These are phyloP conservation scores for Euclidia mi DNA, from an alignment of 2,888 invertebrate species.

Conservation along the genomic window DNA sequence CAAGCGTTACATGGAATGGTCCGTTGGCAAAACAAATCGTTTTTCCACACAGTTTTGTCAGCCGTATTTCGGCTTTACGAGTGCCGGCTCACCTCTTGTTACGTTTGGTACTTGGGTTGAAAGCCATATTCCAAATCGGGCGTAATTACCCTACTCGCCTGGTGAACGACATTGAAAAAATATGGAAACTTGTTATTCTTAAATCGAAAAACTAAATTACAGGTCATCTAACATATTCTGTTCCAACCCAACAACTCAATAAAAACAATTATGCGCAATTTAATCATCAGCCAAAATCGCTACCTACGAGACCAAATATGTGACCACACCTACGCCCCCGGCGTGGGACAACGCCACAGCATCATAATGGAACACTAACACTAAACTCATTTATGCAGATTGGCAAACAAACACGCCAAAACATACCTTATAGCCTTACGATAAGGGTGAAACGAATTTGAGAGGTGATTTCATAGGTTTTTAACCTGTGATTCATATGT, in stretches of 20 bases:
- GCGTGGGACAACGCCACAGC: slow-evolving; percentile 67
- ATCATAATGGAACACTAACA: slow-evolving; percentile 73
- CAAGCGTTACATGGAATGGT: too few relatives aligned
- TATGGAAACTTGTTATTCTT: too few relatives aligned
- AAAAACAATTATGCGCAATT: background rate
- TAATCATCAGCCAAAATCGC: slow-evolving; percentile 34
- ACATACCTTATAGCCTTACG: background rate
- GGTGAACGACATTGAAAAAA: too few relatives aligned
- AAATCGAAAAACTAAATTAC: too few relatives aligned
- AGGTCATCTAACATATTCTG: background rate
- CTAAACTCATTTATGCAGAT: slow-evolving; percentile 31
- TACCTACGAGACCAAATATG: slow-evolving; percentile 45
- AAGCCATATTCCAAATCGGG: too few relatives aligned
- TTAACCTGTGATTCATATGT: slow-evolving; percentile 1
- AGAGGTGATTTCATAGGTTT: background rate
- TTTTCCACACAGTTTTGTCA: too few relatives aligned
- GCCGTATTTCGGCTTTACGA: too few relatives aligned
- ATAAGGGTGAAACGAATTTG: slow-evolving; percentile 10
- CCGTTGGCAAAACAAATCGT: too few relatives aligned
- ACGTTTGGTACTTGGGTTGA: too few relatives aligned
- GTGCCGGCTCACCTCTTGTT: too few relatives aligned
- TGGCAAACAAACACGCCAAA: slow-evolving; percentile 1
- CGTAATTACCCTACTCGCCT: too few relatives aligned
- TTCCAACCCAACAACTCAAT: background rate
- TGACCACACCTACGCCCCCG: slow-evolving; percentile 54